Evolutionary conservation across 2,797 vertebrate species (phyloP).

Genomic region (Gymnothorax javanicus): DNA sequence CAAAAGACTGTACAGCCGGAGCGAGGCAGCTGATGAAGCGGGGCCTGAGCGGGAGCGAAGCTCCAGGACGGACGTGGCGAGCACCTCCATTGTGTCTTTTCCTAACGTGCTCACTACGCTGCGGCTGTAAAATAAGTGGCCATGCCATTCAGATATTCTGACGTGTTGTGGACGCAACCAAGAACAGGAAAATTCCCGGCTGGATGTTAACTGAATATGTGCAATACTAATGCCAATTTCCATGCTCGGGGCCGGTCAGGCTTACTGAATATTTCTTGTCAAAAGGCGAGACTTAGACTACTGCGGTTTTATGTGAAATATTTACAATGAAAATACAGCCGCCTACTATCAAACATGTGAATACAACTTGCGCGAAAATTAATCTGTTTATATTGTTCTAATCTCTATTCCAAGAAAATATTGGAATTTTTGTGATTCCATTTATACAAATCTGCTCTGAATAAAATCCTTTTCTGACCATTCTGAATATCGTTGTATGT

Average conservation of each 20-base stretch:
- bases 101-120: background rate
- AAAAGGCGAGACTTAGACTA: background rate
- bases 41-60: constrained; percentile 37
- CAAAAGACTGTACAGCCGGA: constrained; percentile 63
- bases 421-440: too few relatives aligned
- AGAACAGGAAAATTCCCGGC: background rate
- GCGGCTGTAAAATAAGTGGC: constrained; percentile 4
- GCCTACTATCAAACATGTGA: too few relatives aligned
- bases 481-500: background rate
- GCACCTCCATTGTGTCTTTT: background rate
- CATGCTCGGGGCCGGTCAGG: background rate
- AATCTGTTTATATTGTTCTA: too few relatives aligned
- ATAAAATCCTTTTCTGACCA: background rate
- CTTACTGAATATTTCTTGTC: background rate
- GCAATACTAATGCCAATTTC: background rate
- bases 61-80: constrained; percentile 2
- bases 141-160: background rate
- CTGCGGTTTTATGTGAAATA: background rate
- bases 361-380: too few relatives aligned
- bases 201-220: background rate
- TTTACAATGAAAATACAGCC: background rate
- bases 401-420: too few relatives aligned
- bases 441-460: too few relatives aligned
- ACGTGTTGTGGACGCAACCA: background rate
- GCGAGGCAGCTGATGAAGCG: constrained; percentile 61